Conservation (phyloP, 2,888 invertebrate species). For the Drosophila engyochracea region DNA sequence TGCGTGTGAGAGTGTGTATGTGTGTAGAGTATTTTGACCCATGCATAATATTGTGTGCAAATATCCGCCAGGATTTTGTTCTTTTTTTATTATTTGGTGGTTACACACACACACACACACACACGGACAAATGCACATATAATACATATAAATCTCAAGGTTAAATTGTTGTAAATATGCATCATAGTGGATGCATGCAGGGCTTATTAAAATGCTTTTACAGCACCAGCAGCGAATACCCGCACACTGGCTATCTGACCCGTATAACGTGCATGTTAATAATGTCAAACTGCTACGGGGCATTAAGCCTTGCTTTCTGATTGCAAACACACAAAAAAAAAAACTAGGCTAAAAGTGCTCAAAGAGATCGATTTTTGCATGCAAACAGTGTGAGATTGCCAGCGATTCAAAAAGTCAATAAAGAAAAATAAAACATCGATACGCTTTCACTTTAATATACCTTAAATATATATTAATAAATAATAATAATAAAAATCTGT, state of each 20-base stretch:
- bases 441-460: not conserved
- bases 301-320: slow-evolving; percentile 49
- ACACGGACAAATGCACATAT: not conserved
- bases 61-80: slow-evolving; percentile 45
- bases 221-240: slow-evolving; percentile 11
- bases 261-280: slow-evolving; percentile 62
- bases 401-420: slow-evolving; percentile 4
- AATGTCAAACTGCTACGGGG: slow-evolving; percentile 57
- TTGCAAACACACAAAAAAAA: slow-evolving; percentile 26
- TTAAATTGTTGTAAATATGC: slow-evolving; percentile 72
- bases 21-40: slow-evolving; percentile 27
- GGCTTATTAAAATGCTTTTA: slow-evolving; percentile 53
- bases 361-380: slow-evolving; percentile 44
- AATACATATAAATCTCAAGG: slow-evolving; percentile 71
- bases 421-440: not conserved
- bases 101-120: slow-evolving; percentile 6
- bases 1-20: not conserved
- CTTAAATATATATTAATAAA: not conserved
- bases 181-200: slow-evolving; percentile 54
- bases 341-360: slow-evolving; percentile 3
- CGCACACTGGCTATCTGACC: slow-evolving; percentile 42
- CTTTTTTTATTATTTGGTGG: slow-evolving; percentile 24
- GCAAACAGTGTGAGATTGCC: slow-evolving; percentile 1
- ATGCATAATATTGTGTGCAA: slow-evolving; percentile 31
- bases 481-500: no score